Evolutionary conservation across 2,113 vertebrate genomes (phyloP), one percentile per base, ranked within the genome.

Genomic region (Strix uralensis): DNA sequence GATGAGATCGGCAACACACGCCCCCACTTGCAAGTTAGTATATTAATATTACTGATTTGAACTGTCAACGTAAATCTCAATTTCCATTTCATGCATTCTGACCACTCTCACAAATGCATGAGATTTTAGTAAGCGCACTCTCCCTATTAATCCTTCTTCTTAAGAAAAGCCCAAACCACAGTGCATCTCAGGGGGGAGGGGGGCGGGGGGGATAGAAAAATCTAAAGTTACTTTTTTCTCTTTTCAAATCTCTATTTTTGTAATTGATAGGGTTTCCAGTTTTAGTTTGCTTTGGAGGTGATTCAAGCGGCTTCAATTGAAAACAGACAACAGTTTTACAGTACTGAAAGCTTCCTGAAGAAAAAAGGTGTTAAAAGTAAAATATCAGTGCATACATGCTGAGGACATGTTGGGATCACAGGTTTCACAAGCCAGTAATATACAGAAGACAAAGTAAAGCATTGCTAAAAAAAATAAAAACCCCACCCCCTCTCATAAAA

Each of bases 121-220:
- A 71, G 20, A 75, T 79, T 58, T 87, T 46, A 77, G 6, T 47
- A 52, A n/a, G 4, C 0, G 0, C 21, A 51, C n/a, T 74, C 67
- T n/a, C 40, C 52, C 32, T 30, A 77, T 88, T 66, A 79, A 40
- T 78, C 8, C 16, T 52, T 34, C 29, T 46, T 69, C 16, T 67
- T 36, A 36, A 57, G 59, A 47, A 78, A 58, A 71, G 58, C 9
- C 20, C 36, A 16, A 47, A 32, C 47, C 46, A 47, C 11, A 23
- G 49, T 8, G 23, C 13, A 13, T 34, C 46, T 22, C 0, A 0
- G 11, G 4, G 26, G 2, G 6, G 7, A 4, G 2, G 4, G 46
- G 11, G 18, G 69, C 10, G 6, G 20, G 13, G 27, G 25, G 22
- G 34, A 40, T 1, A 26, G 27, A 55, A 74, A 84, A 70, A 38